Conservation (phyloP, 1,140 invertebrate genomes). For the Cephus cinctus region DNA sequence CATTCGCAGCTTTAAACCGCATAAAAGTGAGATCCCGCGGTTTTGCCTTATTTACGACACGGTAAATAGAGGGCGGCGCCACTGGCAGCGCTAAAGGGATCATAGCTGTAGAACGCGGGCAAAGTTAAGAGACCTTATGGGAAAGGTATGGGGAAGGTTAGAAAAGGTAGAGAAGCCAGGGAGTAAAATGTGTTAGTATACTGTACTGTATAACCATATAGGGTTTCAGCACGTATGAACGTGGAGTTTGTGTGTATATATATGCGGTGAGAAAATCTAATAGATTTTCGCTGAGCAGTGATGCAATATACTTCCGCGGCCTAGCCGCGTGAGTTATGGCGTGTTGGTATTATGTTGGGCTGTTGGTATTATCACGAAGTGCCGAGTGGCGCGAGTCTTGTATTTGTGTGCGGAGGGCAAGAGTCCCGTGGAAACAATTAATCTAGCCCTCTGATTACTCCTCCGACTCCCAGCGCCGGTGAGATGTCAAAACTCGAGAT, state of each 20-base stretch:
- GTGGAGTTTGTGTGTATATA: too few relatives aligned
- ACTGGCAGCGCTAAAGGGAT: too few relatives aligned
- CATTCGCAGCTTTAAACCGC: conserved; percentile 41
- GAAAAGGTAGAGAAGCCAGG: too few relatives aligned
- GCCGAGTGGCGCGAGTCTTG: conserved; percentile 23
- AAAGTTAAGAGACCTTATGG: too few relatives aligned
- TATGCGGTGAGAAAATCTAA: conserved; percentile 15
- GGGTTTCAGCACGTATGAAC: too few relatives aligned
- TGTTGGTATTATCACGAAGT: conserved; percentile 40
- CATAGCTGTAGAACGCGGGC: too few relatives aligned
- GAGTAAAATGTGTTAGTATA: too few relatives aligned
- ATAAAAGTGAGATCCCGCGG: conserved; percentile 37
- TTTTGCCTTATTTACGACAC: conserved; percentile 32
- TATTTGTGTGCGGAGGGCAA: conserved; percentile 28
- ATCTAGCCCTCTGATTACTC: conserved; percentile 54
- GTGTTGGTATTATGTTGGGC: conserved; percentile 34
- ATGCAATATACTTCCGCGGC: conserved; percentile 13
- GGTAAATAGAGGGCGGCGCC: conserved; percentile 11
- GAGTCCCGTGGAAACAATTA: conserved; percentile 55
- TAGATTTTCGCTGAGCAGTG: conserved; percentile 11
- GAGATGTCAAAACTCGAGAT: conserved; percentile 55
- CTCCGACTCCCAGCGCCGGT: conserved; percentile 19
- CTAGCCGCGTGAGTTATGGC: conserved; percentile 35
- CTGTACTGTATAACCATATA: too few relatives aligned
- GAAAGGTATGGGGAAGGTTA: too few relatives aligned